Percentiles rank a stretch among this genome's conserved stretches.
Conservation (phyloP, 2,797 vertebrate genomes). For the Xiphophorus birchmanni region DNA sequence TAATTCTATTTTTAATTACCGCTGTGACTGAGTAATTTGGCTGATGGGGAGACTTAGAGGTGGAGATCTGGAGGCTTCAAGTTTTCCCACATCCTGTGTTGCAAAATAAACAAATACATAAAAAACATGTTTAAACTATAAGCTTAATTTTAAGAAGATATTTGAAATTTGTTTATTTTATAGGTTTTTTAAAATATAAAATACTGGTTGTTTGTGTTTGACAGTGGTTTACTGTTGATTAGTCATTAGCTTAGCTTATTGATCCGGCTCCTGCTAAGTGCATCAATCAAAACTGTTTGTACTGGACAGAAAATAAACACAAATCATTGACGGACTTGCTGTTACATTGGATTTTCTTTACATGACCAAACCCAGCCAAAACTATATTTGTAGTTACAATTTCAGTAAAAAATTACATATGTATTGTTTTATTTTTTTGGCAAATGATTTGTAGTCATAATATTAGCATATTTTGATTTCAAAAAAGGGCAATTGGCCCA, state of each 20-base stretch:
- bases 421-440: too few species aligned
- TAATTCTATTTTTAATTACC: neutral
- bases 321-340: slow-evolving; percentile 7
- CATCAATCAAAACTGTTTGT: slow-evolving; percentile 10
- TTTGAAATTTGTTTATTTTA: neutral
- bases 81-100: neutral
- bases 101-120: neutral
- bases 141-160: neutral
- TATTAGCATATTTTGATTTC: neutral
- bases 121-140: neutral
- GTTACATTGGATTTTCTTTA: neutral
- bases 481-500: neutral
- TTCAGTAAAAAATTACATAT: neutral
- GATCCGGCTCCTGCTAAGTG: neutral
- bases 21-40: neutral
- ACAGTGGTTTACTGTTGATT: neutral
- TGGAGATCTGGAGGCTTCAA: neutral
- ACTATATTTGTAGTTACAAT: neutral
- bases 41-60: neutral
- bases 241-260: slow-evolving; percentile 3
- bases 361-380: neutral
- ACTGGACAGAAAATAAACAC: slow-evolving; percentile 2
- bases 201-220: neutral
- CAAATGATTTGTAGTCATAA: neutral
- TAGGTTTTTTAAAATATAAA: neutral